phyloP scores from a whole-genome alignment of 2,113 vertebrate genomes.

The Numenius arquata region DNA sequence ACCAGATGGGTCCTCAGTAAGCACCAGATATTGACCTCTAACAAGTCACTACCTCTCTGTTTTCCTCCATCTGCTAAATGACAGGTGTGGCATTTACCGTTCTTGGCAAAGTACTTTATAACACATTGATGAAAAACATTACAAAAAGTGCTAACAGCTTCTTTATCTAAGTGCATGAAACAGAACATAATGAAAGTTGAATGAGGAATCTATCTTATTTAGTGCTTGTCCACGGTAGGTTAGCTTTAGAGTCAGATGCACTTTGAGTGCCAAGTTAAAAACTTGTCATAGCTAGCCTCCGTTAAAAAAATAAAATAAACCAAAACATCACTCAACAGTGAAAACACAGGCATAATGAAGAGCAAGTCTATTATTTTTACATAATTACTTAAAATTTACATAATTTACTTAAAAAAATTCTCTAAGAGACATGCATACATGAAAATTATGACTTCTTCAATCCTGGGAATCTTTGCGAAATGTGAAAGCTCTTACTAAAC shows the following conservation, averaged over 20 bases:
- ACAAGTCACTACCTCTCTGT: background rate
- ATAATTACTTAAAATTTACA: too few species aligned
- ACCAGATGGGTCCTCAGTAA: background rate
- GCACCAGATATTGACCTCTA: background rate
- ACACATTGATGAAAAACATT: background rate
- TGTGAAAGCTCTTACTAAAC: background rate
- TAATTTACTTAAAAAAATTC: too few species aligned
- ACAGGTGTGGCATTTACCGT: background rate
- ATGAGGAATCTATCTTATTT: background rate
- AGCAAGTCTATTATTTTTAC: background rate
- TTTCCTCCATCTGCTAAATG: background rate
- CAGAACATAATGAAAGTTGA: background rate
- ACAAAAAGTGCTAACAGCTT: background rate
- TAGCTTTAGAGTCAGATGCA: background rate
- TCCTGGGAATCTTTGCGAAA: background rate
- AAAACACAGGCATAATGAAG: background rate
- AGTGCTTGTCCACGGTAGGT: background rate
- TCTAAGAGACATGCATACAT: rapidly evolving
- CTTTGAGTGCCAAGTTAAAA: background rate
- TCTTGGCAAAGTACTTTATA: background rate
- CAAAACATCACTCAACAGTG: background rate
- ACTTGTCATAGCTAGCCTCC: background rate
- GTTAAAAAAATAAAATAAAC: background rate
- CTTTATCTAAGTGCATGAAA: background rate
- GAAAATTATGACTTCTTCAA: background rate